A percentile compares a stretch with the other conserved stretches of the same genome.
These are phyloP conservation scores for Vanessa atalanta DNA, from an alignment of 1,140 invertebrate species.

Conservation along the genomic window DNA sequence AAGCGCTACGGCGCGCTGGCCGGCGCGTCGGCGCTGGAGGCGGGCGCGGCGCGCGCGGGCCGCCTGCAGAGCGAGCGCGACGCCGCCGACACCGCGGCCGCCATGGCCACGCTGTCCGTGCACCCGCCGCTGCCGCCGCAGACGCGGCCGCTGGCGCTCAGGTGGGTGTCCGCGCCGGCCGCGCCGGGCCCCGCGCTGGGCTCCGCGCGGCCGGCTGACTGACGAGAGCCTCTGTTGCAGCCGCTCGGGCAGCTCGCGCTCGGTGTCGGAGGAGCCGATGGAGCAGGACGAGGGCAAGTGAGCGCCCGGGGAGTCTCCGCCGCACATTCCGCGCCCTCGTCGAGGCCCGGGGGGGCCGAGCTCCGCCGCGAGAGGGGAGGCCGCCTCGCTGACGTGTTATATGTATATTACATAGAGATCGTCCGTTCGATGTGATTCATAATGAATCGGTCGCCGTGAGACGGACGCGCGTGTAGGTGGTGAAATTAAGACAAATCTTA, in stretches of 20 bases:
- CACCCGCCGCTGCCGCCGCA: slow-evolving; percentile 67
- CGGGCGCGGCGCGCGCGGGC: slow-evolving; percentile 86
- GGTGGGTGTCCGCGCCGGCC: slow-evolving; percentile 12
- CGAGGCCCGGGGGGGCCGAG: slow-evolving; percentile 17
- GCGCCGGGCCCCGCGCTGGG: slow-evolving; percentile 6
- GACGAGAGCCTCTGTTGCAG: slow-evolving; percentile 20
- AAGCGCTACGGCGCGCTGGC: slow-evolving; percentile 55
- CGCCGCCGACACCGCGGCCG: slow-evolving; percentile 95
- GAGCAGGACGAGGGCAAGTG: slow-evolving; percentile 87
- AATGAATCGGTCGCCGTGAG: slow-evolving; percentile 37
- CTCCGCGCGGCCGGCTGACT: not conserved
- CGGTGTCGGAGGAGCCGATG: slow-evolving; percentile 90
- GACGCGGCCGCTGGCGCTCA: slow-evolving; percentile 26
- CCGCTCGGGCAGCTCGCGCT: slow-evolving; percentile 84
- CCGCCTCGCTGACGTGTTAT: not conserved
- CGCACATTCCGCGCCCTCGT: slow-evolving; percentile 33
- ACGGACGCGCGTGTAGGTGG: slow-evolving; percentile 45
- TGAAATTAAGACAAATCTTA: slow-evolving; percentile 69
- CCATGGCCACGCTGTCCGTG: slow-evolving; percentile 96
- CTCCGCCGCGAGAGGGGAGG: not conserved
- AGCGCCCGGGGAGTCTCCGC: slow-evolving; percentile 42
- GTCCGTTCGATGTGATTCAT: too few relatives aligned
- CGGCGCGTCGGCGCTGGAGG: slow-evolving; percentile 74
- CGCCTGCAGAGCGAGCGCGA: slow-evolving; percentile 91
- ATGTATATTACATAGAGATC: slow-evolving; percentile 36